Conservation (phyloP, 1,140 invertebrate genomes). For the Cataglyphis hispanica region DNA sequence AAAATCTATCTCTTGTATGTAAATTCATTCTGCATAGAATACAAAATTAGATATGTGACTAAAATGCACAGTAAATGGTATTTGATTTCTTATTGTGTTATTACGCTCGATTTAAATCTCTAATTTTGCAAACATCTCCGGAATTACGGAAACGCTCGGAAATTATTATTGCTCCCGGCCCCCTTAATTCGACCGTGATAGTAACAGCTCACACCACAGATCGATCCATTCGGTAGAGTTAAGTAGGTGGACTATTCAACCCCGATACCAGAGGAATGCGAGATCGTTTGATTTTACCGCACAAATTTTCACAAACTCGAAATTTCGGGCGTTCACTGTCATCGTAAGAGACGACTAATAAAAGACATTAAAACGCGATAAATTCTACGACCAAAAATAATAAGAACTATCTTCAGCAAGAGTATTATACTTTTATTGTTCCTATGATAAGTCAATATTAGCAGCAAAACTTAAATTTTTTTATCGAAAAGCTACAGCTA, state of each 20-base stretch:
- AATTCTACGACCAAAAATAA: neutral
- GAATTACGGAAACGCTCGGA: neutral
- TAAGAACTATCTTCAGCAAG: neutral
- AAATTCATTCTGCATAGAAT: neutral
- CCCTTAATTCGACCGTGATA: conserved; percentile 42
- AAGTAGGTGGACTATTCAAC: conserved; percentile 26
- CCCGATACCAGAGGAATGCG: conserved; percentile 31
- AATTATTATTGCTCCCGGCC: conserved; percentile 33
- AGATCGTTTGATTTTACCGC: conserved; percentile 35
- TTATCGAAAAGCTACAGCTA: neutral
- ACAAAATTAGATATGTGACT: neutral
- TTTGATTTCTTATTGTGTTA: neutral
- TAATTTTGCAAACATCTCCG: conserved; percentile 48
- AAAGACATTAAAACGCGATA: conserved; percentile 6
- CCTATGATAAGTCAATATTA: neutral
- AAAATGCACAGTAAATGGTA: neutral
- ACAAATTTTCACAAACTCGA: conserved; percentile 19
- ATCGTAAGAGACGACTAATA: neutral
- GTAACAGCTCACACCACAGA: neutral
- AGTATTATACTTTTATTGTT: neutral
- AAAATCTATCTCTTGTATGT: neutral
- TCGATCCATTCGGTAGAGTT: conserved; percentile 54
- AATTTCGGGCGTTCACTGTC: neutral
- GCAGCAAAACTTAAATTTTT: neutral
- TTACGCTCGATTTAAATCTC: conserved; percentile 13